Conservation (phyloP, 53 echinoderm and acorn worm species). For the Zoroaster sp. region DNA sequence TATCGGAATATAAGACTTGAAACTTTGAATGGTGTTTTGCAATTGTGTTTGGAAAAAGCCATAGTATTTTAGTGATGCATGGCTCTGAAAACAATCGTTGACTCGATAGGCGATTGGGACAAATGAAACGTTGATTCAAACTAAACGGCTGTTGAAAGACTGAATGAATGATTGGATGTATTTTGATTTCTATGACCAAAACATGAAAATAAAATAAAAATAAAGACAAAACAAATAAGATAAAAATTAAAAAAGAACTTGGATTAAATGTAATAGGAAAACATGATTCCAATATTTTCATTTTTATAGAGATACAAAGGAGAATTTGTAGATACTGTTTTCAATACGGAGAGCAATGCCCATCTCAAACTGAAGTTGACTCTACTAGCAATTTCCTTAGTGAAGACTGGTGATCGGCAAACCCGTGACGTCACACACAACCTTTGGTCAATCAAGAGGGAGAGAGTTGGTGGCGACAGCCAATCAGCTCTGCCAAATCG, state of each 20-base stretch:
- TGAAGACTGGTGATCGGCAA: background rate
- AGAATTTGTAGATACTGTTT: constrained; percentile 19
- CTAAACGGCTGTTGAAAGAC: too few relatives aligned
- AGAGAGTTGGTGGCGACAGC: background rate
- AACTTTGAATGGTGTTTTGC: background rate
- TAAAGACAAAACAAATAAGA: too few relatives aligned
- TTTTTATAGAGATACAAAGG: background rate
- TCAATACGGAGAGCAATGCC: background rate
- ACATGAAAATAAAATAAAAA: too few relatives aligned
- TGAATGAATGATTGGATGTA: too few relatives aligned
- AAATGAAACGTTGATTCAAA: too few relatives aligned
- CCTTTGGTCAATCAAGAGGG: constrained; percentile 3
- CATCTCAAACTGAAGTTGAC: constrained; percentile 28
- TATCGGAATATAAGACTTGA: background rate
- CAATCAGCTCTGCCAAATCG: background rate
- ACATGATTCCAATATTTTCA: background rate
- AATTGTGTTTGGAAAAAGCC: background rate
- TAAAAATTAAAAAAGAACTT: too few relatives aligned
- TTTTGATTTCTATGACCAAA: too few relatives aligned
- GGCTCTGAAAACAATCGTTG: background rate
- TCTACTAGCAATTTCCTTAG: background rate
- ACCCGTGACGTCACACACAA: constrained; percentile 1
- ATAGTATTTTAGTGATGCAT: background rate
- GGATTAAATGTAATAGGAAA: background rate
- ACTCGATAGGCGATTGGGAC: too few relatives aligned